Evolutionary conservation across 2,113 vertebrate genomes (phyloP).

Genomic region (Peromyscus polionotus): DNA sequence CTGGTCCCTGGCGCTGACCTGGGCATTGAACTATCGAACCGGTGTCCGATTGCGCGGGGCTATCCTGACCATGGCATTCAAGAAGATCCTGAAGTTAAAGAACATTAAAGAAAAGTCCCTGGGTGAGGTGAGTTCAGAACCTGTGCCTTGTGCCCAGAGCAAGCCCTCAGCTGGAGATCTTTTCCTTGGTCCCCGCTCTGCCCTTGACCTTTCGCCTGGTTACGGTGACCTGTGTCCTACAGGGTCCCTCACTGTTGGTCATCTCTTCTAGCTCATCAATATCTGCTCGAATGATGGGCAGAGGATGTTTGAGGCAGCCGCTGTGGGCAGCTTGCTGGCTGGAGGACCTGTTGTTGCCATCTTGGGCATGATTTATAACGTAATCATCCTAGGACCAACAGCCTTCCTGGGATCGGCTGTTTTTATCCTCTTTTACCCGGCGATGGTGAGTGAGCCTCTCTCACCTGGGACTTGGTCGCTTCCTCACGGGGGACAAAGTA

Average conservation of each 20-base stretch:
- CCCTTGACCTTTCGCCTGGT: conserved; percentile 4
- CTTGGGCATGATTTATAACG: conserved; percentile 94
- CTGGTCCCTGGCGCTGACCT: conserved; percentile 95
- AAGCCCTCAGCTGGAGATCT: neutral
- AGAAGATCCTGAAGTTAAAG: conserved; percentile 95
- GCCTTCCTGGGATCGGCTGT: conserved; percentile 95
- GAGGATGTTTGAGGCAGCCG: conserved; percentile 96
- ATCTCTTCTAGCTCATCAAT: conserved; percentile 92
- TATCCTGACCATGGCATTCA: conserved; percentile 94
- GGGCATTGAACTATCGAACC: conserved; percentile 97
- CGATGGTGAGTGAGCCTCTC: conserved; percentile 91
- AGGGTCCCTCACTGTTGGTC: neutral
- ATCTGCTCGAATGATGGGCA: conserved; percentile 95
- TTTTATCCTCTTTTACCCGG: conserved; percentile 96
- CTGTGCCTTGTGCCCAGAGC: neutral
- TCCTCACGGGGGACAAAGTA: neutral
- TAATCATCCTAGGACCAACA: conserved; percentile 94
- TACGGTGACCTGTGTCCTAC: neutral
- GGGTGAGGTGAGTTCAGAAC: conserved; percentile 91
- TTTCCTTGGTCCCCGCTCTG: neutral
- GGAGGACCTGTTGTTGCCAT: conserved; percentile 95
- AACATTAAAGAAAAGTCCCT: conserved; percentile 94
- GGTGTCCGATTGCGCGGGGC: conserved; percentile 94
- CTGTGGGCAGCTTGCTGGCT: conserved; percentile 94
- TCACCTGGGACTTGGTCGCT: neutral